Conservation (phyloP, 2,797 vertebrate species). For the Garrulus glandarius region DNA sequence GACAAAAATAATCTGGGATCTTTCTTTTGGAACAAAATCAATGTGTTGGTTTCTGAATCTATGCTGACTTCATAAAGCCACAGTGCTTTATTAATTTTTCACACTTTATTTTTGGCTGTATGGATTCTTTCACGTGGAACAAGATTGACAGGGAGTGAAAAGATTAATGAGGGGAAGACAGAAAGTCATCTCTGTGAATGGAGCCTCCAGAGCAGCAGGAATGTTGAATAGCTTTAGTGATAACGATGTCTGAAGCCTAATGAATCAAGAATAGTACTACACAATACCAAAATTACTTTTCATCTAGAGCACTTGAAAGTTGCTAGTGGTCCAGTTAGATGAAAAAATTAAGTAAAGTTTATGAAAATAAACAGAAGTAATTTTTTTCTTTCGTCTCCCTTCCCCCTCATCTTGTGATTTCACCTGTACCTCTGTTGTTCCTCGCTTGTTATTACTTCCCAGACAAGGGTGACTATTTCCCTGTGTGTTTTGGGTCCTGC, state of each 20-base stretch:
- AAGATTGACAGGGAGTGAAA: neutral
- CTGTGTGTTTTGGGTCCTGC: neutral
- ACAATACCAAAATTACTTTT: neutral
- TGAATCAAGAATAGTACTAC: neutral
- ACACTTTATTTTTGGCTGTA: neutral
- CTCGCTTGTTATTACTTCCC: neutral
- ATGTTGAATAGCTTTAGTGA: neutral
- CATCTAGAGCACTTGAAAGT: neutral
- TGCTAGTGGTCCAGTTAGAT: neutral
- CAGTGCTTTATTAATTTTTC: constrained; percentile 22
- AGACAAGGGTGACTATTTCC: neutral
- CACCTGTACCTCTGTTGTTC: neutral
- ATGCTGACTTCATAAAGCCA: neutral
- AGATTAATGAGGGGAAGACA: neutral
- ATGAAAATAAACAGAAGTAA: neutral
- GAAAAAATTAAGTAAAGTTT: neutral
- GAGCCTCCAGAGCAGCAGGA: neutral
- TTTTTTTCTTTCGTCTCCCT: neutral
- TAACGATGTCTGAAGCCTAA: neutral
- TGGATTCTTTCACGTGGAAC: neutral
- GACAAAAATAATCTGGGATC: neutral
- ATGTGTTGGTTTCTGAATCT: neutral
- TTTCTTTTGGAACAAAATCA: constrained; percentile 11
- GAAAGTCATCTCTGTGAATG: neutral
- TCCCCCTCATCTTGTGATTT: neutral